phyloP scores from a whole-genome alignment of 2,888 invertebrate genomes.

The Globia sparganii region DNA sequence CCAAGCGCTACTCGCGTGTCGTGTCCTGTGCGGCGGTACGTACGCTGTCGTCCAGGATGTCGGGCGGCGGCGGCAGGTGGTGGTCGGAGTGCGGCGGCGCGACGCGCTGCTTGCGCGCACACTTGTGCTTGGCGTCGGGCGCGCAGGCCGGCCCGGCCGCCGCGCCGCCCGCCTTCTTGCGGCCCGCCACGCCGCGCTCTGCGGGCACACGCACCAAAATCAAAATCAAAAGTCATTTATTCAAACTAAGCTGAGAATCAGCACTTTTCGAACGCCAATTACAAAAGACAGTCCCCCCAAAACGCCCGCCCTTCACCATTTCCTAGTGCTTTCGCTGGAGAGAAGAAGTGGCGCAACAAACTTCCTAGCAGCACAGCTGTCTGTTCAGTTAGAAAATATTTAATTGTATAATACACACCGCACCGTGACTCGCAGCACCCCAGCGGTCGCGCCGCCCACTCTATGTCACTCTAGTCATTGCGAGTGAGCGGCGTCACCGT shows the following conservation, averaged over 20 bases:
- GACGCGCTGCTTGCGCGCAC: slow-evolving; percentile 85
- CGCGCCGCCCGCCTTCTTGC: slow-evolving; percentile 74
- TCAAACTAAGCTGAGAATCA: too few relatives aligned
- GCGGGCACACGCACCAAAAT: too few relatives aligned
- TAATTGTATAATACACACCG: too few relatives aligned
- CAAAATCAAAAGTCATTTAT: too few relatives aligned
- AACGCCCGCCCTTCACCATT: too few relatives aligned
- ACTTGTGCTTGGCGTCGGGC: slow-evolving; percentile 80
- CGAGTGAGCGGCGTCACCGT: not conserved
- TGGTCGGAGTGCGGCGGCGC: slow-evolving; percentile 86
- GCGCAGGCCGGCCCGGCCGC: slow-evolving; percentile 47
- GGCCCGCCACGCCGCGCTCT: slow-evolving; percentile 66
- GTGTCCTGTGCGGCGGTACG: slow-evolving; percentile 46
- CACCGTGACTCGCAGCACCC: too few relatives aligned
- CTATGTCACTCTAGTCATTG: not conserved
- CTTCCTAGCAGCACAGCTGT: too few relatives aligned
- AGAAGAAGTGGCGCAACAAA: too few relatives aligned
- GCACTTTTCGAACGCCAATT: too few relatives aligned
- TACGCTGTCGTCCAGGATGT: slow-evolving; percentile 85
- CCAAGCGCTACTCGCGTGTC: accelerated
- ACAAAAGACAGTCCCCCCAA: too few relatives aligned
- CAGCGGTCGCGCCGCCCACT: not conserved
- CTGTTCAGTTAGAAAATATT: too few relatives aligned
- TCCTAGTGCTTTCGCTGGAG: too few relatives aligned
- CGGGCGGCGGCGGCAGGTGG: slow-evolving; percentile 88